phyloP scores from a whole-genome alignment of 1,140 invertebrate species.

The Spodoptera litura region DNA sequence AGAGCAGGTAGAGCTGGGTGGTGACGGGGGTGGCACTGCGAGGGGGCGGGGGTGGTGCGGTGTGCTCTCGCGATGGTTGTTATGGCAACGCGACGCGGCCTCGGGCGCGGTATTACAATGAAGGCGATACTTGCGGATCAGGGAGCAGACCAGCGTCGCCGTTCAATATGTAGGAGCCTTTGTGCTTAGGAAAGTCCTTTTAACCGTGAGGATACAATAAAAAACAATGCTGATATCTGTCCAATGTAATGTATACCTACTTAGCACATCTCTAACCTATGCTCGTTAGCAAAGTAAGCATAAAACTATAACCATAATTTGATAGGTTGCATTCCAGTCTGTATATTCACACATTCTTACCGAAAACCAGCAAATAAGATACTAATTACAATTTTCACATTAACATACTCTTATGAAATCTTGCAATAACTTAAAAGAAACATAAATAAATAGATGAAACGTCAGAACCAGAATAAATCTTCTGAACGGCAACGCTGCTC shows the following conservation, averaged over 20 bases:
- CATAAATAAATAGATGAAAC: neutral
- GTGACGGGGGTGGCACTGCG: slow-evolving; percentile 6
- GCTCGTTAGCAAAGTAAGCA: too few species aligned
- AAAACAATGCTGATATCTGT: too few species aligned
- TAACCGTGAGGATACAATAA: too few species aligned
- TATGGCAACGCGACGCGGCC: slow-evolving; percentile 79
- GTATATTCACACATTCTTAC: too few species aligned
- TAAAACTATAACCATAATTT: too few species aligned
- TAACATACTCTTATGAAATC: too few species aligned
- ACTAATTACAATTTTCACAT: too few species aligned
- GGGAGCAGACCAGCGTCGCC: slow-evolving; percentile 55
- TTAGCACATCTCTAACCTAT: too few species aligned
- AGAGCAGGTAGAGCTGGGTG: slow-evolving; percentile 70
- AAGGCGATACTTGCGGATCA: slow-evolving; percentile 67
- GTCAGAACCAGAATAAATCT: slow-evolving; percentile 13
- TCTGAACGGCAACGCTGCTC: slow-evolving; percentile 48
- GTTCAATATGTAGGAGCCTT: slow-evolving; percentile 11
- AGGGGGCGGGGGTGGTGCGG: slow-evolving; percentile 48
- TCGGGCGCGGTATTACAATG: slow-evolving; percentile 76
- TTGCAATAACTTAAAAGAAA: neutral
- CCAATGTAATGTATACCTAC: too few species aligned
- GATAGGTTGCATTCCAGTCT: too few species aligned
- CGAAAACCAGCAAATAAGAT: too few species aligned
- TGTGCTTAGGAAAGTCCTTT: neutral
- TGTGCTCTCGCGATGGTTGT: slow-evolving; percentile 59